Evolutionary conservation across 2,797 vertebrate genomes (phyloP).

Genomic region (Semotilus atromaculatus): DNA sequence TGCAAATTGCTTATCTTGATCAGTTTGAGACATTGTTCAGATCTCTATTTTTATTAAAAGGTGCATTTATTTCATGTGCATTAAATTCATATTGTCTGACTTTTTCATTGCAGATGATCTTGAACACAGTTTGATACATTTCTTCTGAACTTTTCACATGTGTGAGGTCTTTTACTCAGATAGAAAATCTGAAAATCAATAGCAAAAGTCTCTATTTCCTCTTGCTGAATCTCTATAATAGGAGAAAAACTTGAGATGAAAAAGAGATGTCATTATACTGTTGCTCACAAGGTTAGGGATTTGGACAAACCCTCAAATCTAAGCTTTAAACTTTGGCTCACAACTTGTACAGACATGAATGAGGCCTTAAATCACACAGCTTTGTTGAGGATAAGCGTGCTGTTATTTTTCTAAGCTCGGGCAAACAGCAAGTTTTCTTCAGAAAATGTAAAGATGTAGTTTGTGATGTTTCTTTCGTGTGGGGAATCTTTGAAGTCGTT

Average conservation of each 20-base stretch:
- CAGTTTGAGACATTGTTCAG: neutral
- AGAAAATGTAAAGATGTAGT: neutral
- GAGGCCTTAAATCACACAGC: neutral
- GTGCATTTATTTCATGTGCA: neutral
- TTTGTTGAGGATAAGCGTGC: neutral
- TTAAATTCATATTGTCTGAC: neutral
- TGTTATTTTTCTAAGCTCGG: neutral
- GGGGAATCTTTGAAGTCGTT: slow-evolving; percentile 20
- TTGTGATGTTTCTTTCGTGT: neutral
- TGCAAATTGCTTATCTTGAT: neutral
- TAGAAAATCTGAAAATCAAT: neutral
- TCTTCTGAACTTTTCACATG: neutral
- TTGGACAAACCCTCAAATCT: neutral
- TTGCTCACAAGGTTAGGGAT: neutral
- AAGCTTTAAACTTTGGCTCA: neutral
- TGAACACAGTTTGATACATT: neutral
- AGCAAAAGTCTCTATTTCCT: neutral
- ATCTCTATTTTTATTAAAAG: neutral
- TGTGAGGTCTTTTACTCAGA: neutral
- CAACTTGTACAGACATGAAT: neutral
- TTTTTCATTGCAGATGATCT: neutral
- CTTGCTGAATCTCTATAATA: neutral
- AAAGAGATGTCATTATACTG: neutral
- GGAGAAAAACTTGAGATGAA: neutral
- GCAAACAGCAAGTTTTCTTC: neutral